Evolutionary conservation across 1,140 invertebrate genomes (phyloP), one percentile per base, ranked within the genome.

Genomic region (Conus betulinus): DNA sequence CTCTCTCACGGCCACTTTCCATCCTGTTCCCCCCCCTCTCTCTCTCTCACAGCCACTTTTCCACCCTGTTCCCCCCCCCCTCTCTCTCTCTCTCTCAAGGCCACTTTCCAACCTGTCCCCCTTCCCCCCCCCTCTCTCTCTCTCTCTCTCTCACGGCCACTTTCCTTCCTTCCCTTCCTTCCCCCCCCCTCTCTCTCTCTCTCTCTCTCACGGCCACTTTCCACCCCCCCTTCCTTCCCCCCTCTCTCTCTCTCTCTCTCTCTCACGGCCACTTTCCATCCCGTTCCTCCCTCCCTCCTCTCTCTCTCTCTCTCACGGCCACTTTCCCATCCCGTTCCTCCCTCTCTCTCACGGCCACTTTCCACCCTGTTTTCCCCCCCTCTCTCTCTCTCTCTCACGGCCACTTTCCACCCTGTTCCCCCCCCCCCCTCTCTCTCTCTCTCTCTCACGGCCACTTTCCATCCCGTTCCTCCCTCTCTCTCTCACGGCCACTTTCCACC

Each of bases 91-190:
- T 63, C 60, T 63, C 11, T 5, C 3, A 39, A 0, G 60, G 17
- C 60, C 17, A 13, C 11, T 63, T 63, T 63, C 17, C 11, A 20
- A n/a, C n/a, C 76, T 79, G 8, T 23, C 4, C 60, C 17, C 11
- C 0, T 63, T 63, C 11, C 17, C 76, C 76, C 76, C 76, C 76
- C n/a, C n/a, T 23, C 39, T 23, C 39, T 23, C 39, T 51, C 39
- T 79, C 76, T 79, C 76, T 79, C 76, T 79, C 39, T 23, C 76
- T 79, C 76, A n/a, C n/a, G n/a, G n/a, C n/a, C n/a, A n/a, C n/a
- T n/a, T n/a, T n/a, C n/a, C 39, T 23, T 23, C n/a, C n/a, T n/a
- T n/a, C n/a, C n/a, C n/a, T 79, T 23, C 23, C 39, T 23, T 51
- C 39, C 39, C 39, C 23, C 39, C 76, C 39, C 23, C 39, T 23